A percentile compares a stretch with the other conserved stretches of the same genome.
These are phyloP conservation scores for Cryptophagus acutangulus DNA, from an alignment of 2,888 invertebrate genomes.

Conservation along the genomic window DNA sequence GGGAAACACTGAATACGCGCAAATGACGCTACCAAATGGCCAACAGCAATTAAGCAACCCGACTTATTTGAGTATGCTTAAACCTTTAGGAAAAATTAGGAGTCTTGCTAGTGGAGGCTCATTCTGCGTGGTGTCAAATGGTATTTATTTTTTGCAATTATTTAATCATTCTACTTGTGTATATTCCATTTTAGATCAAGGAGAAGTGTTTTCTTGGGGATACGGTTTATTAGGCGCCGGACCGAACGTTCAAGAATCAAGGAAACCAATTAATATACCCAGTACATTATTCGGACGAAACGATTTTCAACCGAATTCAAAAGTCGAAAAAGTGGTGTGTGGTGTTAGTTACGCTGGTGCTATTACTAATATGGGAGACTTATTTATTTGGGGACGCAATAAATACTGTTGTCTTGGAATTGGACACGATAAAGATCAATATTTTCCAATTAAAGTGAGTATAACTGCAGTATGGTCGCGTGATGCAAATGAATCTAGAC, in stretches of 20 bases:
- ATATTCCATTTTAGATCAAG: constrained; percentile 55
- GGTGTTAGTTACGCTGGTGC: constrained; percentile 78
- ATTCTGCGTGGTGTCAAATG: constrained; percentile 77
- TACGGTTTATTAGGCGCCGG: constrained; percentile 88
- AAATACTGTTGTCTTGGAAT: constrained; percentile 78
- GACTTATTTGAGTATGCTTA: constrained; percentile 58
- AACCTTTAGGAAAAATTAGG: constrained; percentile 66
- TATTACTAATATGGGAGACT: constrained; percentile 73
- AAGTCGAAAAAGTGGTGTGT: constrained; percentile 62
- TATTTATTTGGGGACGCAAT: constrained; percentile 92
- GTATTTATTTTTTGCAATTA: constrained; percentile 47
- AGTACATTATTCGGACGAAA: constrained; percentile 79
- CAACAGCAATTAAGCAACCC: constrained; percentile 72
- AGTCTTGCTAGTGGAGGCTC: constrained; percentile 84
- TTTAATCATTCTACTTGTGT: constrained; percentile 9
- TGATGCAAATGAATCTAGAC: not conserved
- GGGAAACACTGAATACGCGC: constrained; percentile 94
- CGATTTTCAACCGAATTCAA: constrained; percentile 68
- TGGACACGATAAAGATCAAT: constrained; percentile 74
- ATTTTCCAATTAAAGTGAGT: constrained; percentile 75
- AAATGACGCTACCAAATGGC: constrained; percentile 57
- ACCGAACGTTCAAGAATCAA: constrained; percentile 64
- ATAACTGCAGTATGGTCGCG: not conserved
- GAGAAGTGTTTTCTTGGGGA: constrained; percentile 90
- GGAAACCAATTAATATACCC: constrained; percentile 69